Conservation (phyloP, 1,140 invertebrate species). For the Pseudachorutes palmiensis region DNA sequence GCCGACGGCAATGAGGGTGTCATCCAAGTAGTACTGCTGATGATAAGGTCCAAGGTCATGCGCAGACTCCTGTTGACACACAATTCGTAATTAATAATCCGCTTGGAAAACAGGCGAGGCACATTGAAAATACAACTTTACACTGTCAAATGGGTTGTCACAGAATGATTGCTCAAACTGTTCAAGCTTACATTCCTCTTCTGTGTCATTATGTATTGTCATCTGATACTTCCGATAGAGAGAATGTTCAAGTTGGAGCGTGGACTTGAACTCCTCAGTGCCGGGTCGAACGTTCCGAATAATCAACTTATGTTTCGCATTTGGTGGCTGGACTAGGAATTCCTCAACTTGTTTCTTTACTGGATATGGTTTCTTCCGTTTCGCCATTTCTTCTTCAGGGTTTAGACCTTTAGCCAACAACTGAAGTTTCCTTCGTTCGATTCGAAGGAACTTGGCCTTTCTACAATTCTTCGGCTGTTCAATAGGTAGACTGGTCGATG, state of each 20-base stretch:
- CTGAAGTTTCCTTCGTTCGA: constrained; percentile 67
- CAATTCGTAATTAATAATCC: background rate
- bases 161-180: constrained; percentile 57
- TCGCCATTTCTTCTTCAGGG: constrained; percentile 1
- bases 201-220: constrained; percentile 52
- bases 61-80: background rate
- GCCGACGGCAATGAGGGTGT: constrained; percentile 89
- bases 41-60: constrained; percentile 83
- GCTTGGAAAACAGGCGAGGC: too few relatives aligned
- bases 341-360: background rate
- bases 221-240: constrained; percentile 58
- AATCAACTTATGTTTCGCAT: constrained; percentile 12
- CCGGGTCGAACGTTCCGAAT: constrained; percentile 19
- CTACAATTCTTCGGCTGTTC: background rate
- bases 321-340: background rate
- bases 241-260: constrained; percentile 45
- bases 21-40: constrained; percentile 92
- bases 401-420: constrained; percentile 53
- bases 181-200: constrained; percentile 46
- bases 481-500: background rate
- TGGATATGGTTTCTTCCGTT: background rate
- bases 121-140: background rate
- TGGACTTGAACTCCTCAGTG: constrained; percentile 44
- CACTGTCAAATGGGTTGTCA: constrained; percentile 53
- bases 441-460: constrained; percentile 48